Conservation (phyloP, 2,113 vertebrate genomes). For the Suricata suricatta region DNA sequence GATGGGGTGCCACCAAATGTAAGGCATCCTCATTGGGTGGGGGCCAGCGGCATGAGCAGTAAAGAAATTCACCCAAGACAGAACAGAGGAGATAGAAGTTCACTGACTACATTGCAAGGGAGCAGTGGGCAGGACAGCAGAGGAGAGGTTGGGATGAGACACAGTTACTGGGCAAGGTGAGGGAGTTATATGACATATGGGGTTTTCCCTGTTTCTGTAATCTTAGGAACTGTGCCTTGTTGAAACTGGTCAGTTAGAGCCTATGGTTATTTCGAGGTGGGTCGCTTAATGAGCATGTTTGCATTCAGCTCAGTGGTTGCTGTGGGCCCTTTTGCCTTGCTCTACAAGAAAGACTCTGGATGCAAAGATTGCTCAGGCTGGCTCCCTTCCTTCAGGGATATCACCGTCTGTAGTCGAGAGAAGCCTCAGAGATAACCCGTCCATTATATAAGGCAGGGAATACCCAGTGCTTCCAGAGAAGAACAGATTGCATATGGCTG, state of each 20-base stretch:
- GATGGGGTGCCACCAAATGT: neutral
- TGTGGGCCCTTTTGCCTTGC: neutral
- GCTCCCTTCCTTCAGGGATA: neutral
- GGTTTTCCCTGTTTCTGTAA: neutral
- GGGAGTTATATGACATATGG: neutral
- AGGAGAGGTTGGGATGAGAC: too few species aligned
- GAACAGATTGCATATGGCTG: neutral
- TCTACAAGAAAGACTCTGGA: neutral
- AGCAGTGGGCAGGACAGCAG: neutral
- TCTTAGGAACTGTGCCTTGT: neutral
- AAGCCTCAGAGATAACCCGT: neutral
- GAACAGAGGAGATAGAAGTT: neutral
- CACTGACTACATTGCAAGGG: neutral
- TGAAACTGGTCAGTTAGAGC: neutral
- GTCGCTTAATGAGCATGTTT: neutral
- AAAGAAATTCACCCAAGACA: neutral
- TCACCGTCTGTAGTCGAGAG: neutral
- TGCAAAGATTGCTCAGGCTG: neutral
- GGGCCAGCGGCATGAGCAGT: neutral
- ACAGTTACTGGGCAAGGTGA: neutral
- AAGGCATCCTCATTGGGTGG: neutral
- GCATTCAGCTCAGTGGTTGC: neutral
- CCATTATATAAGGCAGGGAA: neutral
- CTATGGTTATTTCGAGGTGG: neutral
- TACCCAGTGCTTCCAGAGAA: neutral